Evolutionary conservation across 1,140 invertebrate species (phyloP).

Genomic region (Apocrypta bakeri): DNA sequence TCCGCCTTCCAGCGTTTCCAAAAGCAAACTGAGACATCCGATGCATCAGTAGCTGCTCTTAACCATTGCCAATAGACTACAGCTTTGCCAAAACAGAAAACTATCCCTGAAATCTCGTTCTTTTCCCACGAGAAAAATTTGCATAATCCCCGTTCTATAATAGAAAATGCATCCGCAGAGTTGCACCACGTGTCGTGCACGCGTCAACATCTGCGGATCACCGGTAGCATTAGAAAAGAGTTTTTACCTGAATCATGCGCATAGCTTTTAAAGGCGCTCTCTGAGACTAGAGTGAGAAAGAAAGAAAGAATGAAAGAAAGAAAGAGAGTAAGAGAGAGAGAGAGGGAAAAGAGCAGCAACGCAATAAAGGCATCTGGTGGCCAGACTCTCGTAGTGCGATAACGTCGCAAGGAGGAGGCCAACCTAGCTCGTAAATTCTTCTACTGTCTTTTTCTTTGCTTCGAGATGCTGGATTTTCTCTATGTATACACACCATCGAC

Average conservation of each 20-base stretch:
- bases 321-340: no score
- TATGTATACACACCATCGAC: not conserved
- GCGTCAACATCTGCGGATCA: constrained; percentile 14
- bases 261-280: no score
- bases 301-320: no score
- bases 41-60: no score
- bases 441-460: not conserved
- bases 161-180: not conserved
- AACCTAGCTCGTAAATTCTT: not conserved
- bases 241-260: constrained; percentile 44
- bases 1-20: not conserved
- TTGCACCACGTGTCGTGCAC: not conserved
- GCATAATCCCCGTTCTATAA: not conserved
- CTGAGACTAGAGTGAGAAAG: no score
- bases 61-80: no score
- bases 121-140: not conserved
- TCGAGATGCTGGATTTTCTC: not conserved
- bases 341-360: not conserved
- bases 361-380: constrained; percentile 35
- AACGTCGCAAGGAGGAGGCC: not conserved
- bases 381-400: constrained; percentile 19
- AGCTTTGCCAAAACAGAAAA: not conserved
- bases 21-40: not conserved
- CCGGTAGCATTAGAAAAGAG: not conserved
- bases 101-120: not conserved